Conservation (phyloP, 2,113 vertebrate species). For the Brachionichthys hirsutus region DNA sequence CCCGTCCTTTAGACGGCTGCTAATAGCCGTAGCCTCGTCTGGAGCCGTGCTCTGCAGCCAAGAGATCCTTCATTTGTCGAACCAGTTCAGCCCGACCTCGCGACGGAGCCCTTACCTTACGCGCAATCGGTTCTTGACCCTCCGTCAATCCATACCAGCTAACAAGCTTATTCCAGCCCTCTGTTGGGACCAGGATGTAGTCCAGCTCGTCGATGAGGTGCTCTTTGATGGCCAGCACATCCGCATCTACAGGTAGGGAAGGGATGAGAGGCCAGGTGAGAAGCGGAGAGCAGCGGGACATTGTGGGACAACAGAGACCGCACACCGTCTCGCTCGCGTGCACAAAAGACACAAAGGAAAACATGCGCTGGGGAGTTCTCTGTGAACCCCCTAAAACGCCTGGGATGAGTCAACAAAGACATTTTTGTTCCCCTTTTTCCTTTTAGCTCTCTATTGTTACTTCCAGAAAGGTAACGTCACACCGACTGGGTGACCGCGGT, state of each 20-base stretch:
- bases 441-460: constrained; percentile 26
- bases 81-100: too few relatives aligned
- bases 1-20: too few relatives aligned
- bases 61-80: too few relatives aligned
- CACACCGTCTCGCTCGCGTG: constrained; percentile 21
- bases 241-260: constrained; percentile 80
- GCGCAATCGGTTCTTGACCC: constrained; percentile 92
- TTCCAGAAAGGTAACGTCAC: constrained; percentile 44
- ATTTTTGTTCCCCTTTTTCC: constrained; percentile 38
- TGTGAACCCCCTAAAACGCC: constrained; percentile 20
- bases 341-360: constrained; percentile 47
- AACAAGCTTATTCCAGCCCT: constrained; percentile 97
- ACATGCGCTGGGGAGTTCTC: constrained; percentile 57
- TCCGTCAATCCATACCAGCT: constrained; percentile 95
- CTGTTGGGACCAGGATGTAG: constrained; percentile 96
- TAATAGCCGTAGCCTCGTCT: too few relatives aligned
- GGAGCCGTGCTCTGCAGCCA: too few relatives aligned
- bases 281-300: constrained; percentile 6
- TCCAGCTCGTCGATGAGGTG: constrained; percentile 99
- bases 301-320: not conserved
- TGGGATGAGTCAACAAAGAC: constrained; percentile 30
- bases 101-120: constrained; percentile 83
- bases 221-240: constrained; percentile 93
- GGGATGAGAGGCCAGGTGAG: not conserved
- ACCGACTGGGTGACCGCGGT: not conserved